A percentile compares a stretch with the other conserved stretches of the same genome.
Evolutionary conservation across 2,113 vertebrate species (phyloP).

Genomic region (Coreoperca whiteheadi): DNA sequence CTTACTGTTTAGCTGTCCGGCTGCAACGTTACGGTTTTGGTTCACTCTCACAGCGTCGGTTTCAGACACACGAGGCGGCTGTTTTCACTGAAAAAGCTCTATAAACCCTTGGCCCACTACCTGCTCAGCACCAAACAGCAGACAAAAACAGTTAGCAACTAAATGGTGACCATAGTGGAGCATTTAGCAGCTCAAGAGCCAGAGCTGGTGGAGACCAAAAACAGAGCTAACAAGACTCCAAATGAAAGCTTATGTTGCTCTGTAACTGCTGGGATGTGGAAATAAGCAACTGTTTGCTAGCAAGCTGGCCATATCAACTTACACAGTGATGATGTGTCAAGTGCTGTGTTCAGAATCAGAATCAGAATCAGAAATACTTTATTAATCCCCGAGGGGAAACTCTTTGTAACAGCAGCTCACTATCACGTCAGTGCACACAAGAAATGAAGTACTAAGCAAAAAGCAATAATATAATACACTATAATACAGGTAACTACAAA

Average conservation of each 20-base stretch:
- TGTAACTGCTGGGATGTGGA: background rate
- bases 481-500: no score
- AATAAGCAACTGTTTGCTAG: background rate
- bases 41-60: background rate
- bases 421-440: no score
- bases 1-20: background rate
- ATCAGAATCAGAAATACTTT: no score
- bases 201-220: background rate
- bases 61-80: background rate
- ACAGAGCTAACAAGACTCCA: background rate
- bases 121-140: background rate
- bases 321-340: no score
- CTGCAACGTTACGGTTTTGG: background rate
- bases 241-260: background rate
- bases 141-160: background rate
- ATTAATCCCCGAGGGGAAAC: no score
- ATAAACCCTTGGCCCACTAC: background rate
- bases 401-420: no score
- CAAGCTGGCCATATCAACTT: no score
- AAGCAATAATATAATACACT: no score
- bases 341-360: no score
- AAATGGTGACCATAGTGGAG: background rate
- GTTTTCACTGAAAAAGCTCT: background rate
- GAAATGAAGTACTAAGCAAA: no score
- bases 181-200: background rate